Base-by-base conservation (phyloP, 2,113 vertebrate species). In the Tragulus kanchil region DNA sequence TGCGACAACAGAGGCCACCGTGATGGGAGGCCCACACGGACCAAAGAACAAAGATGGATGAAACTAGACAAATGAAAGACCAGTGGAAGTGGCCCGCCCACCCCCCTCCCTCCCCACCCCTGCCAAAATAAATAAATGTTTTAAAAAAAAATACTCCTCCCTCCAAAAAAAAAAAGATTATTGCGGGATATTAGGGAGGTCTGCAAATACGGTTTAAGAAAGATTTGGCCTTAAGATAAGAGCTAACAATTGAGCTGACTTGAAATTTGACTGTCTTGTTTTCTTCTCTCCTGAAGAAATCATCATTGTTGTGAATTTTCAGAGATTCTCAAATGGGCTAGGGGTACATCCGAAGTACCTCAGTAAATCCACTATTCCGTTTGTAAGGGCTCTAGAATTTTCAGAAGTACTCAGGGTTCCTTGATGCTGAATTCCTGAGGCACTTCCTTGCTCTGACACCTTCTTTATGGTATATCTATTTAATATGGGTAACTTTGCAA, bases 401-500 rank as follows among this genome's bases (percentile, higher is more conserved):
- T 92, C 54, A 90, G 67, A 89, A 95, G 71, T 61, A 64, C 64
- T 91, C 86, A 65, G 28, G 16, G 83, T 92, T 95, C 48, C 8
- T 62, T 95, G 26, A 10, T 88, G 7, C 5, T 90, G 28, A n/a
- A 50, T 96, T 97, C 25, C 54, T 83, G 59, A 95, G 31, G 79
- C 56, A 96, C 14, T 94, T 84, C 52, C 42, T 90, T 71, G n/a
- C 16, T 79, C 65, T 91, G 59, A 28, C 13, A 95, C 17, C 9
- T 89, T 86, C 50, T 96, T 79, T 10, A 36, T 25, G 93, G 4
- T 71, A 65, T 48, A 82, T 73, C 56, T 91, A 64, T 58, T 94
- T 93, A 92, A 16, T 69, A 87, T 94, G 61, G 25, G n/a, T 85
- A 86, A 52, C 61, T 90, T 94, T 83, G 65, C 50, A 83, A 31